Evolutionary conservation across 2,797 vertebrate species (phyloP), one percentile per base, ranked within the genome.

Genomic region (Helostoma temminkii): DNA sequence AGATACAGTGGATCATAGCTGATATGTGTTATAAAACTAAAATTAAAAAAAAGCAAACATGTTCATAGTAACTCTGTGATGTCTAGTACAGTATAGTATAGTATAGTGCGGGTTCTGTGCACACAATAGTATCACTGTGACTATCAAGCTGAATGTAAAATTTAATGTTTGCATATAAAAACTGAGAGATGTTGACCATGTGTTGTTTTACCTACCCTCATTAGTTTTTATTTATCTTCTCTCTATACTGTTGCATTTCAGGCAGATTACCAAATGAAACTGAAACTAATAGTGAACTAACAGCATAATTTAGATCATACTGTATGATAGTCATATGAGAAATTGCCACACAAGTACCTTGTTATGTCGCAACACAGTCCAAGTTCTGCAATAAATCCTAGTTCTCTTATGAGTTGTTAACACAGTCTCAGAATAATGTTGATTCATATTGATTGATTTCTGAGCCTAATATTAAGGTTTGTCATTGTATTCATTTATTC

Each of bases 91-190:
- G 15, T 19, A 1, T 21, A 42, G 14, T 19, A 16, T 5, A 45
- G 3, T n/a, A 9, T 4, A 34, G 28, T 21, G 18, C 11, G 15
- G 10, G 6, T 28, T 7, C 9, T 12, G 25, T 5, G 7, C 4
- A 25, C 19, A 18, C 11, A 12, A 34, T 2, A 24, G n/a, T 19
- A 10, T 28, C 7, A 14, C 30, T 32, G 25, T 9, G 19, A 46
- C 18, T 10, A 15, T 52, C 26, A 53, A 24, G 25, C 30, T n/a
- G 19, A 28, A 30, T 16, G 7, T 28, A n/a, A 16, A 53, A 42
- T 47, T 5, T 41, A 19, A 56, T 9, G 45, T 71, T 52, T 37
- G 22, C 22, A 45, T 2, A 37, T 54, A 22, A 24, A 53, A 59
- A 28, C 8, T 14, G 34, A 22, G 12, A 0, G 9, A 41, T 21